phyloP scores from a whole-genome alignment of 2,797 vertebrate genomes.

The Muraenolepis orangiensis region DNA sequence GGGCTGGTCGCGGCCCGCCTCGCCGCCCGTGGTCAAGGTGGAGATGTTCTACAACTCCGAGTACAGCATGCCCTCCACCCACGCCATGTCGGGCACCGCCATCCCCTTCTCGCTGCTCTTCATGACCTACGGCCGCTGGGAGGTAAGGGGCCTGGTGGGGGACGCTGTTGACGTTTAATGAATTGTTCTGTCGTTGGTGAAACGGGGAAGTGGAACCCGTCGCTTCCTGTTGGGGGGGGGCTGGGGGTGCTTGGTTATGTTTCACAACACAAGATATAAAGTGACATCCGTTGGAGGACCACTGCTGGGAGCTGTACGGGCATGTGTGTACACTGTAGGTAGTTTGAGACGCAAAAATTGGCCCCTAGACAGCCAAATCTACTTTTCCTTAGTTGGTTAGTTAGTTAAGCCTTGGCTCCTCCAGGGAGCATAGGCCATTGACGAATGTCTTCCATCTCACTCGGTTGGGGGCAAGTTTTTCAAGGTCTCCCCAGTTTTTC shows the following conservation, averaged over 20 bases:
- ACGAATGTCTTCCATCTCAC: too few relatives aligned
- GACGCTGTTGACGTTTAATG: neutral
- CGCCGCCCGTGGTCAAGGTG: constrained; percentile 92
- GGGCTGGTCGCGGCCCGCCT: constrained; percentile 88
- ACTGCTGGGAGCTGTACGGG: too few relatives aligned
- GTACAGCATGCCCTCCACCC: constrained; percentile 98
- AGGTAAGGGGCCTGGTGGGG: constrained; percentile 75
- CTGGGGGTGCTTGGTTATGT: neutral
- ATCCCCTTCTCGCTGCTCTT: constrained; percentile 87
- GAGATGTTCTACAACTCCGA: constrained; percentile 98
- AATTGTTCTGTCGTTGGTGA: constrained; percentile 3
- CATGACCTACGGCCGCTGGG: constrained; percentile 87
- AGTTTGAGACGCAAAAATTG: too few relatives aligned
- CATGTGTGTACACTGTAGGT: too few relatives aligned
- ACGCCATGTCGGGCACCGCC: constrained; percentile 97
- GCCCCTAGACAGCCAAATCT: too few relatives aligned
- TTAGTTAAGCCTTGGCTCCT: too few relatives aligned
- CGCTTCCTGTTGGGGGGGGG: constrained; percentile 24
- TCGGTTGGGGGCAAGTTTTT: too few relatives aligned
- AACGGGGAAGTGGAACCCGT: constrained; percentile 12
- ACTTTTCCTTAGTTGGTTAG: too few relatives aligned
- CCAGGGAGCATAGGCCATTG: too few relatives aligned
- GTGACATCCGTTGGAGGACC: too few relatives aligned
- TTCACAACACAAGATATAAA: constrained; percentile 2
- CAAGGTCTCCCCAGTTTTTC: too few relatives aligned